A percentile compares a stretch with the other conserved stretches of the same genome.
phyloP scores from a whole-genome alignment of 2,113 vertebrate genomes.

The Cyprinus carpio region DNA sequence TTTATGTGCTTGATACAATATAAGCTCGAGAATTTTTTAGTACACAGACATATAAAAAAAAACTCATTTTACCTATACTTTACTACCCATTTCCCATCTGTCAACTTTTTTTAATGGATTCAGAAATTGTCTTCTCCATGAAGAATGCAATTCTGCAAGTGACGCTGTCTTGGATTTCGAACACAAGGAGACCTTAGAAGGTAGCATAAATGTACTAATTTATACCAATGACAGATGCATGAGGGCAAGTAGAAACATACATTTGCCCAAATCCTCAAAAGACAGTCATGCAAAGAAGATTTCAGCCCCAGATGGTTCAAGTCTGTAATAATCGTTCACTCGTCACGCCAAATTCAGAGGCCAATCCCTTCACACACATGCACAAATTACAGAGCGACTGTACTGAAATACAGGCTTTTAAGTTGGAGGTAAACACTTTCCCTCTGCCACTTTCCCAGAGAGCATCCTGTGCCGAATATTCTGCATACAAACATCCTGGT shows the following conservation, averaged over 20 bases:
- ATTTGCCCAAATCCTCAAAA: background rate
- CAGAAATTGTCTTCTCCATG: background rate
- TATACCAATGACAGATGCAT: background rate
- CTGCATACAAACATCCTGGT: background rate
- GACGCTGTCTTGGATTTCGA: background rate
- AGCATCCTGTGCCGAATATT: background rate
- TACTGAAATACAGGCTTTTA: conserved; percentile 27
- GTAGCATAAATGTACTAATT: background rate
- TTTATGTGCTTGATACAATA: background rate
- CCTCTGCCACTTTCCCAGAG: conserved; percentile 44
- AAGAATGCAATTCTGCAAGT: background rate
- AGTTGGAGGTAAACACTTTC: conserved; percentile 33
- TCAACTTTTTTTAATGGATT: background rate
- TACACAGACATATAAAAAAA: too few relatives aligned
- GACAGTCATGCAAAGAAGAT: background rate
- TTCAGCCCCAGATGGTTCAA: conserved; percentile 8
- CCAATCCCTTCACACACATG: conserved; percentile 25
- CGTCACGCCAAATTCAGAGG: conserved; percentile 36
- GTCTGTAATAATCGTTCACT: conserved; percentile 43
- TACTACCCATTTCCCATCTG: background rate
- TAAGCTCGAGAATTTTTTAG: background rate
- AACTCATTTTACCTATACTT: background rate
- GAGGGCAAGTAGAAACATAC: conserved; percentile 9
- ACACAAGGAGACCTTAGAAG: background rate
- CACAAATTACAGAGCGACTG: conserved; percentile 47